These are phyloP conservation scores for Rhineura floridana DNA, from an alignment of 2,113 vertebrate genomes.

Conservation along the genomic window DNA sequence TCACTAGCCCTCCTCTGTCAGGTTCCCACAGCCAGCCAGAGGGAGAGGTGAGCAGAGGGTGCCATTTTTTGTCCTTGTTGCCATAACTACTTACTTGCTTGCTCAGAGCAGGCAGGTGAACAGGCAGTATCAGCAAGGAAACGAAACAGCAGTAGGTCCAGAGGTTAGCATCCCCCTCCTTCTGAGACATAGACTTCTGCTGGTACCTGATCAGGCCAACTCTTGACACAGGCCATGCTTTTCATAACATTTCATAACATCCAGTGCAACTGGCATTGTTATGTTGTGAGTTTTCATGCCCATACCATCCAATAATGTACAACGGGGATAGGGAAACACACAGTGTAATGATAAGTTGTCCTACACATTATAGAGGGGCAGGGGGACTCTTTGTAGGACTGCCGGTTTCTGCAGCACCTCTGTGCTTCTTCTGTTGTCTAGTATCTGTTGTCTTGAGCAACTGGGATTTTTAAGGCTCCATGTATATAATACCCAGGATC, in stretches of 20 bases:
- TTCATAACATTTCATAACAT: too few relatives aligned
- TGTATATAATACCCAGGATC: background rate
- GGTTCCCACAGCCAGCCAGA: background rate
- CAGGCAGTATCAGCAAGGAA: too few relatives aligned
- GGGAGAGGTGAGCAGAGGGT: background rate
- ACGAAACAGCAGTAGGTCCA: too few relatives aligned
- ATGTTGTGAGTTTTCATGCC: background rate
- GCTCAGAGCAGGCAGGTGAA: too few relatives aligned
- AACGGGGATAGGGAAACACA: background rate
- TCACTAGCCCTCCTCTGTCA: background rate
- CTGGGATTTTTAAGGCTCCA: background rate
- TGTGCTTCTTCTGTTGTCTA: background rate
- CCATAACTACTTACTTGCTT: too few relatives aligned
- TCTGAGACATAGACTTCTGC: too few relatives aligned
- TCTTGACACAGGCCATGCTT: too few relatives aligned
- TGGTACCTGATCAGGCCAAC: too few relatives aligned
- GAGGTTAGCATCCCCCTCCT: too few relatives aligned
- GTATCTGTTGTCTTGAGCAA: background rate
- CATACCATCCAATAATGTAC: background rate
- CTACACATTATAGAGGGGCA: background rate
- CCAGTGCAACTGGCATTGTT: background rate
- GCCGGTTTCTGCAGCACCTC: background rate
- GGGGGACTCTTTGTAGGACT: background rate
- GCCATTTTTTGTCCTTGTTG: too few relatives aligned
- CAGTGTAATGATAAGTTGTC: background rate